phyloP scores from a whole-genome alignment of 2,113 vertebrate species.

The Epinephelus fuscoguttatus region DNA sequence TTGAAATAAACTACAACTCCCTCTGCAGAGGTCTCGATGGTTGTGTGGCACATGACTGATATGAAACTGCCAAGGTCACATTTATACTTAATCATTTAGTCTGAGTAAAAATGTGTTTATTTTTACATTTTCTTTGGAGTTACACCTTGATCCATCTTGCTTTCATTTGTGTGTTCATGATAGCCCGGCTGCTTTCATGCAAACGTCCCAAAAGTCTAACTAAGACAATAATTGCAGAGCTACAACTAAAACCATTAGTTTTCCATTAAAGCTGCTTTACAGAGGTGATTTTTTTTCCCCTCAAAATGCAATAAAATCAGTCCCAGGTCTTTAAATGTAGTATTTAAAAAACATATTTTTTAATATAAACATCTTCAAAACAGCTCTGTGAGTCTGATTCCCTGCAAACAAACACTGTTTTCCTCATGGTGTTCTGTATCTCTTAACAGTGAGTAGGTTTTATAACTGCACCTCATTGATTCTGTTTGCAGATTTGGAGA shows the following conservation, averaged over 20 bases:
- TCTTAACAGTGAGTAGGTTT: constrained; percentile 25
- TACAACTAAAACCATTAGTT: not conserved
- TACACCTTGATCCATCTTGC: not conserved
- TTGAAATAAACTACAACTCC: constrained; percentile 34
- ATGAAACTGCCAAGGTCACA: not conserved
- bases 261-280: not conserved
- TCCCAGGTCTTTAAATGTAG: not conserved
- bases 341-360: not conserved
- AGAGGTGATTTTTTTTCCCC: not conserved
- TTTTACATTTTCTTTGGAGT: constrained; percentile 6
- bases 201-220: not conserved
- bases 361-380: not conserved
- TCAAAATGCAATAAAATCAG: not conserved
- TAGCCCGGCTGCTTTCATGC: not conserved
- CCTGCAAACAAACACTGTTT: constrained; percentile 1
- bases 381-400: not conserved
- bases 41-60: not conserved
- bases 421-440: not conserved
- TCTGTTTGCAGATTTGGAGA: constrained; percentile 40
- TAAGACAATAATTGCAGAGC: not conserved
- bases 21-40: not conserved
- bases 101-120: not conserved
- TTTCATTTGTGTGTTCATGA: not conserved
- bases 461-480: constrained; percentile 22
- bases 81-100: not conserved